Percentiles rank a stretch among this genome's conserved stretches.
phyloP scores from a whole-genome alignment of 2,888 invertebrate genomes.

The Sarcophaga subvicina region DNA sequence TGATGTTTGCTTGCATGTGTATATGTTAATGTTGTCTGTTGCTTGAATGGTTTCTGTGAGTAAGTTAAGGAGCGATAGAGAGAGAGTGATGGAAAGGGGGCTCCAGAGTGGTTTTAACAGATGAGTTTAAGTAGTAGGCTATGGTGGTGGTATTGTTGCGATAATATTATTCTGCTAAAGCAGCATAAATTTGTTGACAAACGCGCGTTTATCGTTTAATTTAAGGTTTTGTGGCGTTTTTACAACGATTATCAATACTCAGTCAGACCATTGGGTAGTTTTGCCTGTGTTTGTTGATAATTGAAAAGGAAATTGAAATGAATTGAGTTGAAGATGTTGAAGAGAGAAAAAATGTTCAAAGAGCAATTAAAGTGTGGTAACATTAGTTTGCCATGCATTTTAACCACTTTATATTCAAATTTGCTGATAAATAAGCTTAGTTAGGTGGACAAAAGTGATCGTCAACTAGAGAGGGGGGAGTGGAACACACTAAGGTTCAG shows the following conservation, averaged over 20 bases:
- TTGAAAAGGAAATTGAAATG: neutral
- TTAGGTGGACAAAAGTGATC: no score
- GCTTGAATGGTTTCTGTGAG: slow-evolving; percentile 53
- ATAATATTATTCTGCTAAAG: slow-evolving; percentile 56
- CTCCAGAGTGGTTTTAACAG: neutral
- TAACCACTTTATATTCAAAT: no score
- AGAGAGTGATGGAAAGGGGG: neutral
- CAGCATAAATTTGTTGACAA: slow-evolving; percentile 69
- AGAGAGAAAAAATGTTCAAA: neutral
- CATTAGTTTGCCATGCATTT: no score
- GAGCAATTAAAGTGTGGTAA: no score
- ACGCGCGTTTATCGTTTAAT: slow-evolving; percentile 63
- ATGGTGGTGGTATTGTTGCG: slow-evolving; percentile 43
- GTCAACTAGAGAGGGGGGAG: no score
- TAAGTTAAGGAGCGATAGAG: no score
- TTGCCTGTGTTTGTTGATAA: neutral
- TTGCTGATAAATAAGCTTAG: no score
- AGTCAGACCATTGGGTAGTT: slow-evolving; percentile 57
- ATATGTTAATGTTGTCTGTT: slow-evolving; percentile 34
- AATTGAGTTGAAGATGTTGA: neutral
- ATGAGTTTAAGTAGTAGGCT: neutral
- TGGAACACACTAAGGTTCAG: no score
- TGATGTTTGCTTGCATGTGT: neutral
- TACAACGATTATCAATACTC: slow-evolving; percentile 43
- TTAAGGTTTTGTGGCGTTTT: slow-evolving; percentile 43